phyloP scores from a whole-genome alignment of 2,113 vertebrate genomes.

The Callaeas wilsoni region DNA sequence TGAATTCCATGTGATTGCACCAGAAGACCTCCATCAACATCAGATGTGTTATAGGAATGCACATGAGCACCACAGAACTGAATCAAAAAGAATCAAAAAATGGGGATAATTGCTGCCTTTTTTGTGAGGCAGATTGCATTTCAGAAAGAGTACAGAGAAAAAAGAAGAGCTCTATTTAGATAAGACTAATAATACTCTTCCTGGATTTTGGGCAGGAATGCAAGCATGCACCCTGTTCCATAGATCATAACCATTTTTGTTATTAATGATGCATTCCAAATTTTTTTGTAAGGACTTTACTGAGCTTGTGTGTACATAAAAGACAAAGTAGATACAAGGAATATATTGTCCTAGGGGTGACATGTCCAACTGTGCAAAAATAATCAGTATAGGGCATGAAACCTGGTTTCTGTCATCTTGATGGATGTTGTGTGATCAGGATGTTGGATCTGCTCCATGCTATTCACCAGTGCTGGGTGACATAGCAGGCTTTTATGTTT shows the following conservation, averaged over 20 bases:
- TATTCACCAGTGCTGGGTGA: neutral
- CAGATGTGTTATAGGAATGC: neutral
- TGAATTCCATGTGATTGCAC: neutral
- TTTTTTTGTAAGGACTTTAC: neutral
- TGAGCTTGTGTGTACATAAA: neutral
- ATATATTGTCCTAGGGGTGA: neutral
- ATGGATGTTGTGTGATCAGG: neutral
- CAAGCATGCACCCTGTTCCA: neutral
- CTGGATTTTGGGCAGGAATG: neutral
- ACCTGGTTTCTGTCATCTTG: neutral
- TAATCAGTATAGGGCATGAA: neutral
- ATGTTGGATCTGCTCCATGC: neutral
- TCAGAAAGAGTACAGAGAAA: neutral
- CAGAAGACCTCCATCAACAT: neutral
- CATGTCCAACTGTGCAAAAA: neutral
- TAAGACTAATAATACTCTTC: neutral
- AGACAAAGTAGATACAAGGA: neutral
- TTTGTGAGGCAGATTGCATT: neutral
- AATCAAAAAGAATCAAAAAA: neutral
- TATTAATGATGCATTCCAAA: neutral
- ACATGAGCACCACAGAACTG: neutral
- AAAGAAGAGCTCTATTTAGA: neutral
- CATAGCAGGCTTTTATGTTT: neutral
- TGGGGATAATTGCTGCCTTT: constrained; percentile 5
- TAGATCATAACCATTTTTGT: neutral